phyloP scores from a whole-genome alignment of 2,888 invertebrate species.

The Drosophila flavopinicola region DNA sequence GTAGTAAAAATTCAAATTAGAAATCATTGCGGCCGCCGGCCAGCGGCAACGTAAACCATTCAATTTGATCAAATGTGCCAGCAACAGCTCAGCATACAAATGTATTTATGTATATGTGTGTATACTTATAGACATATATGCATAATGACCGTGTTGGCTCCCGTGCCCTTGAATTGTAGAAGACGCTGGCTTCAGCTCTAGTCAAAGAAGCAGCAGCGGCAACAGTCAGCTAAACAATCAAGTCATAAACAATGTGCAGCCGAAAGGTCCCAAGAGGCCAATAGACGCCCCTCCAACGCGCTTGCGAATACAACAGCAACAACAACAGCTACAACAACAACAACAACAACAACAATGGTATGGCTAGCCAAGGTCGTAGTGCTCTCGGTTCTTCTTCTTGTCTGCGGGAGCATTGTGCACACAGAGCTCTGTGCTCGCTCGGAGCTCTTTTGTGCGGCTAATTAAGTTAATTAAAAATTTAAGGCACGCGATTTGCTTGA shows the following conservation, averaged over 20 bases:
- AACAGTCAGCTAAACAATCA: slow-evolving; percentile 67
- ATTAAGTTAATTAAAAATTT: slow-evolving; percentile 71
- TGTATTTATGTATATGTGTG: background rate
- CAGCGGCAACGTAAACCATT: slow-evolving; percentile 46
- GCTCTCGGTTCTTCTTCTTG: slow-evolving; percentile 55
- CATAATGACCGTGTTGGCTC: slow-evolving; percentile 54
- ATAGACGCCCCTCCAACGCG: slow-evolving; percentile 44
- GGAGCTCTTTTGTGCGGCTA: slow-evolving; percentile 57
- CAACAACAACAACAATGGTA: slow-evolving; percentile 29
- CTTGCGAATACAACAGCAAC: slow-evolving; percentile 37
- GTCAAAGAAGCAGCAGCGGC: slow-evolving; percentile 33
- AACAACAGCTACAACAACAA: slow-evolving; percentile 4
- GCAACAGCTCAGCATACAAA: slow-evolving; percentile 19
- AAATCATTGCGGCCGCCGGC: slow-evolving; percentile 64
- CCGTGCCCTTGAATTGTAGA: slow-evolving; percentile 66
- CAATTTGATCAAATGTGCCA: slow-evolving; percentile 59
- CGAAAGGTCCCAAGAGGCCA: slow-evolving; percentile 59
- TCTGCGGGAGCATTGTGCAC: slow-evolving; percentile 18
- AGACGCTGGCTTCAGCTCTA: slow-evolving; percentile 38
- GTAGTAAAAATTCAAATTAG: slow-evolving; percentile 76
- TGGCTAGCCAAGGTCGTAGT: slow-evolving; percentile 47
- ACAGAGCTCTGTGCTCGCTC: slow-evolving; percentile 38
- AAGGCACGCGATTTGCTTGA: slow-evolving; percentile 71
- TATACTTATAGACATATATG: background rate
- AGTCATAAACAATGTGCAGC: slow-evolving; percentile 78